Evolutionary conservation across 2,888 invertebrate species (phyloP), one percentile per base, ranked within the genome.

Genomic region (Cheiracanthium punctorium): DNA sequence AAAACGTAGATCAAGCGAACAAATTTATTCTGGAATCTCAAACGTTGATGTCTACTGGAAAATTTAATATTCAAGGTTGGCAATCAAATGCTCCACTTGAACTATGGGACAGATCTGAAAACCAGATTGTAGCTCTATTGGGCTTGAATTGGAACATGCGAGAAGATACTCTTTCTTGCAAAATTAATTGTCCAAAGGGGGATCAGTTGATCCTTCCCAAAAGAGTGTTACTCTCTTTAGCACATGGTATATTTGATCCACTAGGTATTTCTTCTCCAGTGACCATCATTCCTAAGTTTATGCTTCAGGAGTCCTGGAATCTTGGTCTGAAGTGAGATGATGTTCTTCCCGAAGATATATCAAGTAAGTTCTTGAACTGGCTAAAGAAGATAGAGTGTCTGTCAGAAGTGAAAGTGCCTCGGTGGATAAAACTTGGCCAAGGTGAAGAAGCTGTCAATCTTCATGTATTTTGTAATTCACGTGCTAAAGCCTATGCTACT

Each of bases 381-480:
- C 12, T 4, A n/a, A 69, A 69, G 5, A 7, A 33, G 7, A 5
- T 69, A 33, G 14, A 1, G 12, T n/a, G 20, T 69, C 30, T 69
- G 10, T 4, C 17, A 17, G 14, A 33, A n/a, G 33, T 69, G 8
- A 69, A 69, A 69, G 20, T 70, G 1, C 24, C 20, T 24, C 17
- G 41, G 24, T 70, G 70, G 70, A 37, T 77, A 20, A 29, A 41
- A 17, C 32, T 58, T 10, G n/a, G n/a, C 33, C 58, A 33, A 52
- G 30, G 24, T 33, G 20, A 58, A n/a, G 30, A 73, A 37, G 41
- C 7, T n/a, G 8, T 8, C 32, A 69, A 24, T 30, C 32, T 77
- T 10, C 69, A 77, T 41, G 33, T 77, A 14, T 77, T 77, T 30
- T 77, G 32, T 24, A 52, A 77, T 48, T 43, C 77, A 28, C 67